Conservation (phyloP, 2,113 vertebrate species). For the Oreochromis aureus region DNA sequence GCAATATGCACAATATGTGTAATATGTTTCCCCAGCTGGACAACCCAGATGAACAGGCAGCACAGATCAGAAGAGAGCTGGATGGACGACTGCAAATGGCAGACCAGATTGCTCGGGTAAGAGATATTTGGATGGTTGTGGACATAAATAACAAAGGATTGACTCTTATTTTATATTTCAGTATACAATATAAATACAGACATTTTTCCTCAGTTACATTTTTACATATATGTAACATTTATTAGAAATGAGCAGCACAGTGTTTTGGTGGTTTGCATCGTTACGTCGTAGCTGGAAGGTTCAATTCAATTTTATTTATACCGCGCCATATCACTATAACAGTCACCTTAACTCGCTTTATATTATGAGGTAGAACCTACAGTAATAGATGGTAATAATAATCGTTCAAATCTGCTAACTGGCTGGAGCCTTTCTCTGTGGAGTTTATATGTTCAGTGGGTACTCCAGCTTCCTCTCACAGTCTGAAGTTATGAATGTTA, state of each 20-base stretch:
- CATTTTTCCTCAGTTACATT: neutral
- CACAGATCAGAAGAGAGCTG: conserved; percentile 93
- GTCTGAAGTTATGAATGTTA: neutral
- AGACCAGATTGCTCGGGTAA: conserved; percentile 95
- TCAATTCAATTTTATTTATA: neutral
- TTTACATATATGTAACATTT: neutral
- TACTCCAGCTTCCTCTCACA: neutral
- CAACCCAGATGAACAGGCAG: conserved; percentile 96
- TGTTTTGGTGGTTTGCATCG: neutral
- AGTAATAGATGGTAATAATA: neutral
- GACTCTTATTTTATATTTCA: neutral
- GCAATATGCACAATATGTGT: neutral
- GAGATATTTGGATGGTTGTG: neutral
- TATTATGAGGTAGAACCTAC: neutral
- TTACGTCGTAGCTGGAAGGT: neutral
- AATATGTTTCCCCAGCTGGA: conserved; percentile 80
- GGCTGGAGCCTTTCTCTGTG: neutral
- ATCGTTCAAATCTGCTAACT: neutral
- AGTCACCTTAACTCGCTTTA: neutral
- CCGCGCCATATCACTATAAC: neutral
- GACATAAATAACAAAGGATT: neutral
- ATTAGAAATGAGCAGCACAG: neutral
- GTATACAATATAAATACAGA: neutral
- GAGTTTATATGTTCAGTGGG: neutral
- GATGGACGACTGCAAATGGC: conserved; percentile 98